Percentiles rank a stretch among this genome's conserved stretches.
phyloP scores from a whole-genome alignment of 1,140 invertebrate genomes.

The Lutraria rhynchaena region DNA sequence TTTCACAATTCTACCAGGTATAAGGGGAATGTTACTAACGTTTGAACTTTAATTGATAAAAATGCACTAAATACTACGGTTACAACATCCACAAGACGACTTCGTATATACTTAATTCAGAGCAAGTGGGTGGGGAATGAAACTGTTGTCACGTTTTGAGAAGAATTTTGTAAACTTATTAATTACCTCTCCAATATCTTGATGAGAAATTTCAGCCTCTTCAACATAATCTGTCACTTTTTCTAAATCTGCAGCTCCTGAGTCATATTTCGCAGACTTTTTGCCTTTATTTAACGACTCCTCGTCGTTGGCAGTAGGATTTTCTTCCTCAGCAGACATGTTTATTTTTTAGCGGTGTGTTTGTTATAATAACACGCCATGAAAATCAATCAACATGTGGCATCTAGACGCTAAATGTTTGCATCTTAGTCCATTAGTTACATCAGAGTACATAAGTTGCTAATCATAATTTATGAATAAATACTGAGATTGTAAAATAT shows the following conservation, averaged over 20 bases:
- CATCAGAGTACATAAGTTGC: no score
- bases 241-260: constrained; percentile 81
- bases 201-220: constrained; percentile 80
- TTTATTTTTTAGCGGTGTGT: neutral
- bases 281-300: constrained; percentile 73
- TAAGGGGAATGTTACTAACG: no score
- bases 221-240: constrained; percentile 82
- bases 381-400: no score
- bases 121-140: neutral
- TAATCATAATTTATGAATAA: no score
- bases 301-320: constrained; percentile 70
- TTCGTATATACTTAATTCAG: neutral
- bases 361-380: no score
- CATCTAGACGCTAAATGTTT: no score
- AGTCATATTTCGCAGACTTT: constrained; percentile 80
- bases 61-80: no score
- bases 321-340: constrained; percentile 75
- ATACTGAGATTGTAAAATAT: no score
- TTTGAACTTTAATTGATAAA: no score
- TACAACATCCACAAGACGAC: no score
- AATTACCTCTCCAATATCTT: constrained; percentile 79
- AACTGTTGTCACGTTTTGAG: neutral
- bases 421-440: no score
- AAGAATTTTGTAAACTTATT: neutral
- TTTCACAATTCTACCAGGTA: no score